Percentiles rank a stretch among this genome's conserved stretches.
phyloP scores from a whole-genome alignment of 2,888 invertebrate genomes.

The Scaptomyza cyrtandrae region DNA sequence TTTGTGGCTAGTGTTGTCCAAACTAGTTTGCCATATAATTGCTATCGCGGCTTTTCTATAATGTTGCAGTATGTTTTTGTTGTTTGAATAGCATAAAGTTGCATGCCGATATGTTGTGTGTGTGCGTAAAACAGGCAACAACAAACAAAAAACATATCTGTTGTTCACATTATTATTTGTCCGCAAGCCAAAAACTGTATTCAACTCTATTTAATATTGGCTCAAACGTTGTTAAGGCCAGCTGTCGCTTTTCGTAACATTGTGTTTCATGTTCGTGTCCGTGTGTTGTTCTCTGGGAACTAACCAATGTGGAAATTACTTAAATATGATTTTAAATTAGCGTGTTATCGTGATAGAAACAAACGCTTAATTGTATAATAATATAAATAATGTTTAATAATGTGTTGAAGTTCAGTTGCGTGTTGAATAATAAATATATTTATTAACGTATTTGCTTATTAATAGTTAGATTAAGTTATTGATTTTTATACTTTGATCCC shows the following conservation, averaged over 20 bases:
- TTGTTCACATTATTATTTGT: constrained; percentile 9
- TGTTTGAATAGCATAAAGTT: constrained; percentile 43
- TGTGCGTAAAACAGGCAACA: constrained; percentile 17
- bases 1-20: constrained; percentile 28
- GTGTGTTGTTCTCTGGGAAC: neutral
- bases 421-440: constrained; percentile 4
- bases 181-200: constrained; percentile 9
- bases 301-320: neutral
- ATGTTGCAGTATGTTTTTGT: constrained; percentile 6
- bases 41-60: constrained; percentile 38
- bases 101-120: constrained; percentile 36
- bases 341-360: neutral
- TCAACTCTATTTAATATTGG: constrained; percentile 15
- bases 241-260: neutral
- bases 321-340: neutral
- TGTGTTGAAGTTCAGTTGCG: neutral
- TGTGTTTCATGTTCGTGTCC: neutral
- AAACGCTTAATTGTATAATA: neutral
- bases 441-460: constrained; percentile 13
- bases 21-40: constrained; percentile 65
- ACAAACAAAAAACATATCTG: constrained; percentile 3
- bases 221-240: neutral
- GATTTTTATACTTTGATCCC: no score
- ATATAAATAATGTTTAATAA: neutral
- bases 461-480: neutral